Evolutionary conservation across 2,113 vertebrate species (phyloP).

Genomic region (Carlito syrichta): DNA sequence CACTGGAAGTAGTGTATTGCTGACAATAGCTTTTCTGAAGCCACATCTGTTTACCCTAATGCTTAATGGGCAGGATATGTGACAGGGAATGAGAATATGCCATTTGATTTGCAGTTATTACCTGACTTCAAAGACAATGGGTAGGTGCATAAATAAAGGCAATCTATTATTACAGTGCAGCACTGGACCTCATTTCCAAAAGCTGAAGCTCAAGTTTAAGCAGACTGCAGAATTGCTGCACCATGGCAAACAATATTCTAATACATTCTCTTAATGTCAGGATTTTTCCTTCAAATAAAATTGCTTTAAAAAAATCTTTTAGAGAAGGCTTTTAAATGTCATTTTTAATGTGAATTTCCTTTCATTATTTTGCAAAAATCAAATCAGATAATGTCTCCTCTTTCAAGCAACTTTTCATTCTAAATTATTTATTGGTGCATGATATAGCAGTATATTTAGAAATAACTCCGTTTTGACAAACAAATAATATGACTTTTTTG

Average conservation of each 20-base stretch:
- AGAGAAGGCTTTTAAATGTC: neutral
- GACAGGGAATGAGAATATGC: constrained; percentile 54
- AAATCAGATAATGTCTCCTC: constrained; percentile 33
- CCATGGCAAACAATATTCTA: neutral
- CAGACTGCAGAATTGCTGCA: neutral
- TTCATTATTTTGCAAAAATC: constrained; percentile 53
- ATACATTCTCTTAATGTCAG: neutral
- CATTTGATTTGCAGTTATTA: constrained; percentile 75
- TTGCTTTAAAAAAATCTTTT: constrained; percentile 46
- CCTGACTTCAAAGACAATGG: constrained; percentile 64
- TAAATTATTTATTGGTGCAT: constrained; percentile 21
- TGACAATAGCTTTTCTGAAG: constrained; percentile 53
- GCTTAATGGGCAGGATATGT: constrained; percentile 46
- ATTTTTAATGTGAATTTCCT: constrained; percentile 25
- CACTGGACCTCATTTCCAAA: constrained; percentile 33
- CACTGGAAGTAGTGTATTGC: constrained; percentile 45
- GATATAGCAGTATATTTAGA: neutral
- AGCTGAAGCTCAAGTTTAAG: neutral
- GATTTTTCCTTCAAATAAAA: constrained; percentile 8
- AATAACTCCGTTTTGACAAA: neutral
- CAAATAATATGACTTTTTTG: neutral
- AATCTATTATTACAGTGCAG: constrained; percentile 28
- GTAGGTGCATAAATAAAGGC: constrained; percentile 59
- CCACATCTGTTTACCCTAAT: constrained; percentile 58
- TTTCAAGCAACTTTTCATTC: constrained; percentile 11